Percentiles rank a stretch among this genome's conserved stretches.
Evolutionary conservation across 2,888 invertebrate species (phyloP).

Genomic region (Kuschelorhynchus macadamiae): DNA sequence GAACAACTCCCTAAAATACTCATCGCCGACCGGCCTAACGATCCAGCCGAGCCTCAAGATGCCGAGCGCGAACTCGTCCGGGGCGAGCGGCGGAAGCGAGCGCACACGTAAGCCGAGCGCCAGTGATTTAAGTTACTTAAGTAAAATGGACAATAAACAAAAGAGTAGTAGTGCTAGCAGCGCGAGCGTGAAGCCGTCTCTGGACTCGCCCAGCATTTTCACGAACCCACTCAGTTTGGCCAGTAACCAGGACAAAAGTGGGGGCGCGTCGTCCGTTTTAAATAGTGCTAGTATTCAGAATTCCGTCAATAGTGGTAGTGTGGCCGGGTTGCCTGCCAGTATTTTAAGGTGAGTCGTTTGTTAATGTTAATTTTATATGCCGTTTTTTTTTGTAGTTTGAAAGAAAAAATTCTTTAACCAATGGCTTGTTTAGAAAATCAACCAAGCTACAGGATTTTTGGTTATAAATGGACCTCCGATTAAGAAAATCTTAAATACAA

Average conservation of each 20-base stretch:
- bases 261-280: constrained; percentile 42
- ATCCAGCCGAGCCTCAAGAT: constrained; percentile 60
- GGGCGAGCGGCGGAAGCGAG: constrained; percentile 48
- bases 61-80: constrained; percentile 25
- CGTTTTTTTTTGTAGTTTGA: constrained; percentile 3
- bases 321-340: constrained; percentile 67
- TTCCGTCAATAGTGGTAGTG: constrained; percentile 61
- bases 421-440: too few species aligned
- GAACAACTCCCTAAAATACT: constrained; percentile 62
- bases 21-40: constrained; percentile 59
- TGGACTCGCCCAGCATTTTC: constrained; percentile 66
- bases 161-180: constrained; percentile 45
- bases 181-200: constrained; percentile 59
- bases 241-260: constrained; percentile 62
- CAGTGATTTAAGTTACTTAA: constrained; percentile 48
- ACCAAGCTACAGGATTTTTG: too few species aligned
- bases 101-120: constrained; percentile 28
- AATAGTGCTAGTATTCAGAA: constrained; percentile 54
- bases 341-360: constrained; percentile 68
- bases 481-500: too few species aligned
- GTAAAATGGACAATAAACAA: constrained; percentile 51
- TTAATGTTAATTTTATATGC: neutral
- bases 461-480: too few species aligned
- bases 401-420: too few species aligned
- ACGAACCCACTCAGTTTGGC: constrained; percentile 67